phyloP scores from a whole-genome alignment of 2,113 vertebrate species.

The Aphyosemion australe region DNA sequence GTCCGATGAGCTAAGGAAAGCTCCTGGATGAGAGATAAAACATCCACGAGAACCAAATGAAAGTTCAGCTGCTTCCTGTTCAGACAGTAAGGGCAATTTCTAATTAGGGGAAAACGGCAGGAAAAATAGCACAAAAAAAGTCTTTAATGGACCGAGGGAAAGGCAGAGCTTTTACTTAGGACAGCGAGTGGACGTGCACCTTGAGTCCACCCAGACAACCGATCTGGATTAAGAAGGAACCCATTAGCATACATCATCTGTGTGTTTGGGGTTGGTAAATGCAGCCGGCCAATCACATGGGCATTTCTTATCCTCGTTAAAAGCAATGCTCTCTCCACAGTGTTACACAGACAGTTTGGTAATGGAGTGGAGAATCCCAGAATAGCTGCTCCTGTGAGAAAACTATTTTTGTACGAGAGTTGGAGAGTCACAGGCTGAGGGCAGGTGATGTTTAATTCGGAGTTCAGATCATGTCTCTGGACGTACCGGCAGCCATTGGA shows the following conservation, averaged over 20 bases:
- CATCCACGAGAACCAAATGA: neutral
- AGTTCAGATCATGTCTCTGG: slow-evolving; percentile 28
- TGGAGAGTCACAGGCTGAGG: slow-evolving; percentile 10
- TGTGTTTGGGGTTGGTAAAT: slow-evolving; percentile 57
- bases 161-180: slow-evolving; percentile 30
- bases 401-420: slow-evolving; percentile 31
- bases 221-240: slow-evolving; percentile 57
- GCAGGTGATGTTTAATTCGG: slow-evolving; percentile 23
- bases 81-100: neutral
- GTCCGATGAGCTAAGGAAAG: neutral
- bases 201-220: slow-evolving; percentile 35
- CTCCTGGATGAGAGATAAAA: neutral
- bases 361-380: slow-evolving; percentile 57
- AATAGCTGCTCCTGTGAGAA: slow-evolving; percentile 48
- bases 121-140: slow-evolving; percentile 6
- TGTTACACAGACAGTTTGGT: slow-evolving; percentile 47
- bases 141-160: slow-evolving; percentile 11
- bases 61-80: neutral
- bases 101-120: neutral
- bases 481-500: slow-evolving; percentile 7
- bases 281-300: slow-evolving; percentile 54
- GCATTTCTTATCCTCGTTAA: slow-evolving; percentile 69
- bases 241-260: slow-evolving; percentile 72
- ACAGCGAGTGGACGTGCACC: slow-evolving; percentile 49
- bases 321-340: slow-evolving; percentile 53